Evolutionary conservation across 2,888 invertebrate genomes (phyloP), one percentile per base, ranked within the genome.

Genomic region (Drosophila nr. fundita): DNA sequence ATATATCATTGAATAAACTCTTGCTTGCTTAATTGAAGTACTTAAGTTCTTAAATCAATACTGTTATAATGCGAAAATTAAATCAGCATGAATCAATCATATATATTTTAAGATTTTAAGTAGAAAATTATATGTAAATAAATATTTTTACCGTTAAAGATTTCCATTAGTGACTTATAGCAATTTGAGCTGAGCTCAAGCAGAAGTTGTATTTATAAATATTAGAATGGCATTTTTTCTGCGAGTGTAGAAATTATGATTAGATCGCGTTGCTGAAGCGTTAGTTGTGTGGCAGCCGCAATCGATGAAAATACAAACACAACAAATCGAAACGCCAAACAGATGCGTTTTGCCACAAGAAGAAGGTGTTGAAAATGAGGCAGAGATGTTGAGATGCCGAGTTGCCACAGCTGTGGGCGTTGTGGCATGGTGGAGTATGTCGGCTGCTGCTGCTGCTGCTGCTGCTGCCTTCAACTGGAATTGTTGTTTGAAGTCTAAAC

Each of bases 361-460:
- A 36, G 82, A 89, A 85, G 89, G 87, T 89, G 84, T 83, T 85
- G 84, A 89, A 89, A 86, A 72, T 63, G 66, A 74, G 68, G 78
- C 65, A 61, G 29, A 62, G 27, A 13, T 40, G 62, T 45, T 45
- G 65, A 77, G 78, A 75, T 71, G 64, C 30, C 52, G 27, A 30
- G 48, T 62, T 65, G 60, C 27, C 32, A n/a, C 62, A 48, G 49
- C 52, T 80, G 82, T 71, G 69, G 65, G 69, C 64, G 67, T 66
- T 73, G 73, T 73, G 71, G 71, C 71, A 52, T 24, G 64, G 58
- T 65, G 74, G 45, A 68, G 66, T 36, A 48, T 52, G 55, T 55
- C 15, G 30, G 45, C 21, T 21, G 42, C 30, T 4, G 18, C 10
- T 59, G 69, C 63, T 80, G 69, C 63, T 80, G 78, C 73, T 71